A percentile compares a stretch with the other conserved stretches of the same genome.
Evolutionary conservation across 2,888 invertebrate species (phyloP).

Genomic region (Nomada ferruginata): DNA sequence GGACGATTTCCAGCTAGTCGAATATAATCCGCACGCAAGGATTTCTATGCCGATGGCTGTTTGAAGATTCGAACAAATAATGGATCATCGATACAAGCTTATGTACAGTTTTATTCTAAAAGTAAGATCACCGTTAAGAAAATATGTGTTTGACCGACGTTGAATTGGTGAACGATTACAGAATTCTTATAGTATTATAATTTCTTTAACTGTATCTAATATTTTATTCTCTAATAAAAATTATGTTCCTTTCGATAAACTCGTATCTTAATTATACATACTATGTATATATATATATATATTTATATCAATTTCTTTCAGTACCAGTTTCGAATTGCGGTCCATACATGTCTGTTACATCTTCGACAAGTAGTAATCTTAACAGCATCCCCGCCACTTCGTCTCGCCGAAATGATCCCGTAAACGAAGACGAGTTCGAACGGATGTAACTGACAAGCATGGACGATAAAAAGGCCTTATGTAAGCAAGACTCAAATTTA

Average conservation of each 20-base stretch:
- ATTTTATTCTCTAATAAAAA: constrained; percentile 81
- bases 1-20: constrained; percentile 93
- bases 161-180: constrained; percentile 20
- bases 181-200: constrained; percentile 37
- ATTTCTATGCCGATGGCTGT: constrained; percentile 97
- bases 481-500: constrained; percentile 59
- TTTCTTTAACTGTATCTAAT: constrained; percentile 71
- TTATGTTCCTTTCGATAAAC: constrained; percentile 76
- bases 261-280: constrained; percentile 68
- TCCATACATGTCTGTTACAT: constrained; percentile 60
- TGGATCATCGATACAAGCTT: background rate
- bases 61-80: constrained; percentile 80
- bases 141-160: constrained; percentile 8
- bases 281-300: constrained; percentile 4
- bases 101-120: constrained; percentile 6
- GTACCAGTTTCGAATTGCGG: constrained; percentile 48
- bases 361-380: constrained; percentile 18
- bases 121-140: constrained; percentile 6
- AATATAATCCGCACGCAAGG: constrained; percentile 95
- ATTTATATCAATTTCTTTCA: constrained; percentile 52
- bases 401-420: background rate
- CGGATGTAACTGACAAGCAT: constrained; percentile 54
- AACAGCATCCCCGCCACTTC: background rate
- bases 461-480: constrained; percentile 64
- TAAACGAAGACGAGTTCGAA: constrained; percentile 10